A percentile compares a stretch with the other conserved stretches of the same genome.
phyloP scores from a whole-genome alignment of 2,113 vertebrate genomes.

The Notarius lentiginosus region DNA sequence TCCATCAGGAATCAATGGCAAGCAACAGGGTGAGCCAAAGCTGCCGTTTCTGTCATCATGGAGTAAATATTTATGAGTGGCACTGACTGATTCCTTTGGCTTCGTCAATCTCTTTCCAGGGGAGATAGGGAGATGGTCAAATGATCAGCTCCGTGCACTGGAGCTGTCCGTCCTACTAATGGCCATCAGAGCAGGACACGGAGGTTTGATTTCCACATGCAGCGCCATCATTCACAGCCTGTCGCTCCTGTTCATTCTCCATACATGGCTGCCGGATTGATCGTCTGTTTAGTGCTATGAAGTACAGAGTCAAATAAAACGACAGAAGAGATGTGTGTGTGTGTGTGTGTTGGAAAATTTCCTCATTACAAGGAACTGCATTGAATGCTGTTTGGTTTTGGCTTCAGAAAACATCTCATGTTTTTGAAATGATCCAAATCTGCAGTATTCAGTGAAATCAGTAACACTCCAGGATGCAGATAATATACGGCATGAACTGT shows the following conservation, averaged over 20 bases:
- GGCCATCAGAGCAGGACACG: conserved; percentile 89
- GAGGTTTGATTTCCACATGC: conserved; percentile 88
- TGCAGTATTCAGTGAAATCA: too few relatives aligned
- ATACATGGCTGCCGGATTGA: conserved; percentile 94
- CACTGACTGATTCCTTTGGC: conserved; percentile 90
- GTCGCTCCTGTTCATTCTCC: conserved; percentile 90
- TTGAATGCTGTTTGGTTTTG: too few relatives aligned
- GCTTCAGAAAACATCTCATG: too few relatives aligned
- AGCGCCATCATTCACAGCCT: conserved; percentile 93
- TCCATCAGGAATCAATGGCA: conserved; percentile 89
- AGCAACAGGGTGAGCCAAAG: conserved; percentile 85
- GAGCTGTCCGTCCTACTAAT: conserved; percentile 92
- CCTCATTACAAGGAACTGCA: conserved; percentile 7
- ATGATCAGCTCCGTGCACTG: conserved; percentile 98
- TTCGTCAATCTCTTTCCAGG: conserved; percentile 95
- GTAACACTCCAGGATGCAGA: too few relatives aligned
- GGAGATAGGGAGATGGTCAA: conserved; percentile 93
- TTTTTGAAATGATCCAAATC: too few relatives aligned
- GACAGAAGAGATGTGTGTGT: background rate
- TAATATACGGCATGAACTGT: too few relatives aligned
- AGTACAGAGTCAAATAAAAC: conserved; percentile 81
- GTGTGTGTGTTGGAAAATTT: background rate
- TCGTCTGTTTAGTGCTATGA: conserved; percentile 97
- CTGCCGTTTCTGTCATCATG: conserved; percentile 90
- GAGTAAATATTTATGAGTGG: conserved; percentile 99